Conservation (phyloP, 2,797 vertebrate genomes). For the Enteromius radiatus region DNA sequence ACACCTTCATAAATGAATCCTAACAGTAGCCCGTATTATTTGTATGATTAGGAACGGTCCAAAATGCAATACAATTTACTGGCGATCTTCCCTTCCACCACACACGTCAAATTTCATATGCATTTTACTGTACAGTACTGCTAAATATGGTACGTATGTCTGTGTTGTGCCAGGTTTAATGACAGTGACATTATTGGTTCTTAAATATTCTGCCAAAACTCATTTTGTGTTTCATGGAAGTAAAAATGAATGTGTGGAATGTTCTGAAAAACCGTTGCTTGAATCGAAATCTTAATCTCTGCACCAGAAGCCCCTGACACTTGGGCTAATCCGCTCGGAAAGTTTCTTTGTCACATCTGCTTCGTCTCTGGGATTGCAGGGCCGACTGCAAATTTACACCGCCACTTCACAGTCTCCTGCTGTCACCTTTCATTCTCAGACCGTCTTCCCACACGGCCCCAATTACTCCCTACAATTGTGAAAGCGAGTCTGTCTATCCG, state of each 20-base stretch:
- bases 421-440: slow-evolving; percentile 53
- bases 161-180: neutral
- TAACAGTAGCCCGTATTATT: neutral
- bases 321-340: slow-evolving; percentile 53
- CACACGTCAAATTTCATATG: neutral
- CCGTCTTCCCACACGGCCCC: slow-evolving; percentile 24
- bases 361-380: slow-evolving; percentile 36
- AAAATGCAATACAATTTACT: neutral
- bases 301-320: slow-evolving; percentile 18
- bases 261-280: neutral
- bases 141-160: neutral
- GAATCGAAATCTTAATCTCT: slow-evolving; percentile 26
- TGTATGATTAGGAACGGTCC: neutral
- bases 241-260: neutral
- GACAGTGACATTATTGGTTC: too few relatives aligned
- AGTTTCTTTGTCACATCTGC: slow-evolving; percentile 56
- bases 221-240: neutral
- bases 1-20: neutral
- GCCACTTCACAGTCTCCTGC: slow-evolving; percentile 52
- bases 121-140: neutral
- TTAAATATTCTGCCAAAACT: neutral
- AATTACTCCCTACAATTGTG: slow-evolving; percentile 27
- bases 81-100: neutral
- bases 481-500: slow-evolving; percentile 12
- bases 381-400: slow-evolving; percentile 48